Percentiles rank a stretch among this genome's conserved stretches.
Conservation (phyloP, 2,113 vertebrate species). For the Atherinomorus stipes region DNA sequence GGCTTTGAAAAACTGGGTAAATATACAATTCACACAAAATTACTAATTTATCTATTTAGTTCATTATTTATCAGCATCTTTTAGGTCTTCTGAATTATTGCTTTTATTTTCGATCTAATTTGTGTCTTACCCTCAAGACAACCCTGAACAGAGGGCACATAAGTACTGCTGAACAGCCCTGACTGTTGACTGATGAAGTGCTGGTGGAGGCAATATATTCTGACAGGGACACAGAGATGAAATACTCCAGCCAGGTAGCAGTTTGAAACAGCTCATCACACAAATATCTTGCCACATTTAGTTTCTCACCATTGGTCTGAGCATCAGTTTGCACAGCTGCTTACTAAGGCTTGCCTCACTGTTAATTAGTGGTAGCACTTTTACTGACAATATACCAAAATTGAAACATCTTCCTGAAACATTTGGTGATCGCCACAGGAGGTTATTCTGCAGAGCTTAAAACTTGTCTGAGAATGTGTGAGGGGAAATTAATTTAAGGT, state of each 20-base stretch:
- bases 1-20: too few species aligned
- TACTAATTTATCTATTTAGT: too few species aligned
- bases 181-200: conserved; percentile 12
- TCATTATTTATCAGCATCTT: background rate
- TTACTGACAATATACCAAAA: too few species aligned
- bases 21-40: too few species aligned
- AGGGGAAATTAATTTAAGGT: background rate
- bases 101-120: conserved; percentile 4
- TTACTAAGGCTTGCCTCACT: conserved; percentile 25
- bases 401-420: too few species aligned
- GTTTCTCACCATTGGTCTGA: conserved; percentile 28
- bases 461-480: background rate
- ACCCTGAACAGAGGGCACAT: conserved; percentile 18
- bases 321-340: conserved; percentile 19
- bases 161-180: conserved; percentile 17
- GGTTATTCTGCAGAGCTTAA: background rate
- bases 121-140: conserved; percentile 10
- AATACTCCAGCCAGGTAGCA: conserved; percentile 11
- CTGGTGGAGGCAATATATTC: conserved; percentile 15
- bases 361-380: background rate
- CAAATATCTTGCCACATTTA: conserved; percentile 19
- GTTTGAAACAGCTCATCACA: conserved; percentile 29
- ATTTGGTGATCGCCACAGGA: too few species aligned
- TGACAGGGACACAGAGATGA: conserved; percentile 23
- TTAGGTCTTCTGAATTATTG: conserved; percentile 6